Evolutionary conservation across 2,113 vertebrate genomes (phyloP), one percentile per base, ranked within the genome.

Genomic region (Uria aalge): DNA sequence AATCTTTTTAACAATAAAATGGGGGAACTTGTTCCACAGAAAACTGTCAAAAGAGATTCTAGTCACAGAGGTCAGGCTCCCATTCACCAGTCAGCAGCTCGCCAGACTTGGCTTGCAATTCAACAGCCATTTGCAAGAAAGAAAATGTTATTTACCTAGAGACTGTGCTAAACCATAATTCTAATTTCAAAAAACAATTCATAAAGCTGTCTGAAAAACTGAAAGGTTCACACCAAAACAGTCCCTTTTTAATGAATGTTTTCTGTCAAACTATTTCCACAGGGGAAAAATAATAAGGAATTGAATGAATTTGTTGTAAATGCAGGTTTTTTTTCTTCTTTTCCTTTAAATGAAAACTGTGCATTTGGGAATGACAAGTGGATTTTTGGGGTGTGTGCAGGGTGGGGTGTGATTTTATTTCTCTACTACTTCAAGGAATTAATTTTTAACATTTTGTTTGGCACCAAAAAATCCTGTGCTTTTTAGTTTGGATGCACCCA

Each of bases 301-400:
- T 13, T 12, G 7, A 77, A 73, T 26, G 0, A 23, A 45, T 69
- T 77, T 73, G 11, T 48, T 75, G 17, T 76, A 52, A 81, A 56
- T 41, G 63, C 6, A 62, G 8, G 15, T 50, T n/a, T 1, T 76
- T 73, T 64, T 59, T 57, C 45, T 82, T 66, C 11, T 56, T 74
- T 82, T 71, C 11, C 32, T 78, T 78, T 38, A 78, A 56, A 78
- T 52, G 3, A 82, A 67, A 73, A 81, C 17, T 9, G 13, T 38
- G 8, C 12, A 15, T 45, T 77, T 81, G 45, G 55, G 63, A 88
- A 74, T 43, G 30, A 26, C 43, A 79, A 27, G 11, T 55, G 8
- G 0, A 5, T 76, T 72, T 48, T 0, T 15, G 5, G 8, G 2
- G 5, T 4, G 3, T 52, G 9, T 26, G 16, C 0, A 0, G 38